Evolutionary conservation across 2,888 invertebrate species (phyloP).

Genomic region (Pheosia gnoma): DNA sequence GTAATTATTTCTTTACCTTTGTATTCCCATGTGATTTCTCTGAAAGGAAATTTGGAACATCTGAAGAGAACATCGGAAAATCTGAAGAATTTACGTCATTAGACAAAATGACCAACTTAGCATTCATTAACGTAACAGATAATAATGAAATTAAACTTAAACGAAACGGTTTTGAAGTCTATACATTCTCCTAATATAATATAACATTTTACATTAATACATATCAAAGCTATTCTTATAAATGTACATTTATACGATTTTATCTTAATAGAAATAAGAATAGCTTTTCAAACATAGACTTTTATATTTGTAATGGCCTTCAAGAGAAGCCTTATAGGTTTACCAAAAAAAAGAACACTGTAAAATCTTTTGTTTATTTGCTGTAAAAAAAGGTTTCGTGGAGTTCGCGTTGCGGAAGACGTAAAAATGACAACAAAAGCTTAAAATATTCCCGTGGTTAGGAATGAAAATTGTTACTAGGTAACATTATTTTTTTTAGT

Average conservation of each 20-base stretch:
- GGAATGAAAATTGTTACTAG: neutral
- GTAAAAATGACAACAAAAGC: conserved; percentile 37
- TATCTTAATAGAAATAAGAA: too few relatives aligned
- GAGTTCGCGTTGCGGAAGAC: conserved; percentile 23
- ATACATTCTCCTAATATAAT: too few relatives aligned
- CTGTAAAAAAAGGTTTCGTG: conserved; percentile 39
- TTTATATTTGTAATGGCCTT: neutral
- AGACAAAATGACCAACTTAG: too few relatives aligned
- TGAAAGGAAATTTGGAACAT: conserved; percentile 40
- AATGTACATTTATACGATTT: too few relatives aligned
- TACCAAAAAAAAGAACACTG: conserved; percentile 17
- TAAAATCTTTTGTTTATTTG: conserved; percentile 28
- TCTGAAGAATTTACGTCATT: too few relatives aligned
- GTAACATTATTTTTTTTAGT: neutral
- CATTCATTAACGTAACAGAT: too few relatives aligned
- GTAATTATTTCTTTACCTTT: conserved; percentile 74
- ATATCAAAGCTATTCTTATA: too few relatives aligned
- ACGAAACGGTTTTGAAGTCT: too few relatives aligned
- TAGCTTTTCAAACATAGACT: too few relatives aligned
- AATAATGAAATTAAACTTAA: too few relatives aligned
- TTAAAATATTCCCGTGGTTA: conserved; percentile 19
- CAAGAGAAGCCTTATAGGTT: conserved; percentile 5
- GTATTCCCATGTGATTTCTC: conserved; percentile 80
- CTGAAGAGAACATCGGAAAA: too few relatives aligned
- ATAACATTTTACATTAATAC: too few relatives aligned